Conservation (phyloP, 2,113 vertebrate species). For the Rhadina sibilatrix region DNA sequence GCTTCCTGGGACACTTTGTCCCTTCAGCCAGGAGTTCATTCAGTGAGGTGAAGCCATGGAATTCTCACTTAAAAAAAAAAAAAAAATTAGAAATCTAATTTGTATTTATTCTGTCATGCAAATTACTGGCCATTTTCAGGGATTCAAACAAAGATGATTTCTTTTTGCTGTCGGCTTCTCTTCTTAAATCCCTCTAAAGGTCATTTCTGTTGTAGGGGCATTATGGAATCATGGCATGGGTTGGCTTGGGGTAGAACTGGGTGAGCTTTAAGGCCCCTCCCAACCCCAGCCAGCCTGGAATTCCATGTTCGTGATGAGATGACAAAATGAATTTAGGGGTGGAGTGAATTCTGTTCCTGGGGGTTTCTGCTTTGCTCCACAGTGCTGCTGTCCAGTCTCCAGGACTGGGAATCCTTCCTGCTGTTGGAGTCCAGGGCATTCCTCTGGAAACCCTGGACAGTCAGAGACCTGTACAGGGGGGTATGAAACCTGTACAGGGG, state of each 20-base stretch:
- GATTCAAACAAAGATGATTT: neutral
- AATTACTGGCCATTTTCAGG: neutral
- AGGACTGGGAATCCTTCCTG: neutral
- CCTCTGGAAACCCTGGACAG: too few relatives aligned
- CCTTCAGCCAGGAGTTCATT: neutral
- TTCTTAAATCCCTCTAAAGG: neutral
- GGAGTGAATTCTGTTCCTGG: neutral
- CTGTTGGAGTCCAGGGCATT: too few relatives aligned
- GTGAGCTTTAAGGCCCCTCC: neutral
- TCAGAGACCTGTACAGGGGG: too few relatives aligned
- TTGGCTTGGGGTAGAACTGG: neutral
- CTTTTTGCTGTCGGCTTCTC: neutral
- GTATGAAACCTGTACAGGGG: too few relatives aligned
- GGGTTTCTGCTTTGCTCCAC: neutral
- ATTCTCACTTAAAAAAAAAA: neutral
- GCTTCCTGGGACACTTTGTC: neutral
- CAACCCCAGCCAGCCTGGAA: neutral
- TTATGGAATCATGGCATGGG: neutral
- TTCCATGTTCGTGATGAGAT: rapidly evolving
- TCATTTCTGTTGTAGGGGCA: rapidly evolving
- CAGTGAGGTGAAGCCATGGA: neutral
- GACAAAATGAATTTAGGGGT: neutral
- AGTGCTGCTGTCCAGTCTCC: neutral
- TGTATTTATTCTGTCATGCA: neutral
- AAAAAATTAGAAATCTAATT: rapidly evolving